phyloP scores from a whole-genome alignment of 2,888 invertebrate species.

The Schizaphis graminum region DNA sequence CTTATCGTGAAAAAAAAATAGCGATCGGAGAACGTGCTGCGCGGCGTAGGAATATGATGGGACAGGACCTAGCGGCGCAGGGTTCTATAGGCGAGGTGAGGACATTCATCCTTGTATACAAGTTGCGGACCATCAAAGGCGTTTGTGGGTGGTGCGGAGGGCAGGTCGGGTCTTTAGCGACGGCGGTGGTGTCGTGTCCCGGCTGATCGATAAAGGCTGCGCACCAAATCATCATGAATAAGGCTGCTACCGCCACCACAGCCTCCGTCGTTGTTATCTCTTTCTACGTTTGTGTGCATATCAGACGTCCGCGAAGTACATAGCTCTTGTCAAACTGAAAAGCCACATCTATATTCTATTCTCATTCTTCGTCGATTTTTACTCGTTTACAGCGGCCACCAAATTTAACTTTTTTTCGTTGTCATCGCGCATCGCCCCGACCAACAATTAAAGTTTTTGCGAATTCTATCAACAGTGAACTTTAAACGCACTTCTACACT shows the following conservation, averaged over 20 bases:
- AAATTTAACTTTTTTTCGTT: background rate
- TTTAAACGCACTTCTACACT: background rate
- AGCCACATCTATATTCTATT: background rate
- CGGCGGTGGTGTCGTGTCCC: constrained; percentile 60
- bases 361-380: background rate
- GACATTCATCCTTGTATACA: constrained; percentile 39
- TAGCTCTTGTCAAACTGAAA: background rate
- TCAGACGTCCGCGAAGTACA: constrained; percentile 22
- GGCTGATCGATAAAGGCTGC: constrained; percentile 65
- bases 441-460: background rate
- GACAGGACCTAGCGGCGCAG: background rate
- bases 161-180: constrained; percentile 41
- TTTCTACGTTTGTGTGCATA: background rate
- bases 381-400: background rate
- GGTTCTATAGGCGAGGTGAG: constrained; percentile 20
- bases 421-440: background rate
- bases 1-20: background rate
- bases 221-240: constrained; percentile 61
- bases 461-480: background rate
- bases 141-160: constrained; percentile 17
- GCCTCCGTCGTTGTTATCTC: background rate
- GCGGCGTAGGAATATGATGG: background rate
- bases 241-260: constrained; percentile 22
- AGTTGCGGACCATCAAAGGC: constrained; percentile 43
- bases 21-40: background rate